Evolutionary conservation across 1,140 invertebrate genomes (phyloP), one percentile per base, ranked within the genome.

Genomic region (Sminthurides bifidus): DNA sequence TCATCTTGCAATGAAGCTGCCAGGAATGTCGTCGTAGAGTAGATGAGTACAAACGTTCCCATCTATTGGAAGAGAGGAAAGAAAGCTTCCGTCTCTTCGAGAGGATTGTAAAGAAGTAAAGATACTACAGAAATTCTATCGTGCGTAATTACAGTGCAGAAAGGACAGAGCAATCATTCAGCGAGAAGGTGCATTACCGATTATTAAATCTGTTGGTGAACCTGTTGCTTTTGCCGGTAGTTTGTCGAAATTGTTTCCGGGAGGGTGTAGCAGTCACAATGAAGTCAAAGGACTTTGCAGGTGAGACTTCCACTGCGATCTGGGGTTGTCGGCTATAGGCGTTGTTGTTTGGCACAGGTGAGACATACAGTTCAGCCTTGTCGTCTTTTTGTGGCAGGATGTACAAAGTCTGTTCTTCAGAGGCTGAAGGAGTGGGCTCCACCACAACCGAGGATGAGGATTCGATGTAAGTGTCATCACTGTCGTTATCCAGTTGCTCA

Each of bases 321-420:
- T 61, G 56, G 14, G 63, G 57, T 24, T 61, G 51, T 30, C 59
- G 33, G 0, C 59, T 61, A 41, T 65, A 65, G 2, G 63, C 58
- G 31, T 61, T 59, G 27, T 55, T 37, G 46, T 54, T 60, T 41
- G 63, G 57, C 3, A 61, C 54, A 29, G 54, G 54, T 19, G 63
- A 65, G 24, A 59, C 52, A 37, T 65, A 61, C 35, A 64, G 49
- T 38, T 64, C 59, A 14, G 60, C 60, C 12, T 46, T 58, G 1
- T 41, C 29, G 41, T 64, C 56, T 27, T 66, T 58, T 40, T 61
- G 48, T 12, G 63, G 63, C 5, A 65, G 46, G 31, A 65, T 49
- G 40, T 65, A 66, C 4, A 61, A 35, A 27, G 63, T 63, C 35
- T 58, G 53, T 21, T 64, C 61, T 29, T 65, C 63, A 0, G 63